Conservation (phyloP, 2,888 invertebrate species). For the Tryphoninae sp. region DNA sequence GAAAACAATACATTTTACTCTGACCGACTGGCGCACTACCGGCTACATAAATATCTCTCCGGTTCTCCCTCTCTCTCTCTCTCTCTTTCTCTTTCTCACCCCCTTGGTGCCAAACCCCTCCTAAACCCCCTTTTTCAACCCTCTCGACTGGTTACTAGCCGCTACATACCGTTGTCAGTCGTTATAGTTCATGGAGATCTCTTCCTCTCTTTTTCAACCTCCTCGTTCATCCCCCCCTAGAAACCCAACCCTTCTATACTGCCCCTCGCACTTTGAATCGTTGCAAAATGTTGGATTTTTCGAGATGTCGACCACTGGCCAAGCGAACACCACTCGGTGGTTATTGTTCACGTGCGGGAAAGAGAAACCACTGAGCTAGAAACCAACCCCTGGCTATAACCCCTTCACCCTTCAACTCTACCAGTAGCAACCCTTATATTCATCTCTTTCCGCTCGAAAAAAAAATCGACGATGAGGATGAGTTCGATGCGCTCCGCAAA, state of each 20-base stretch:
- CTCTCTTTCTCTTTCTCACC: slow-evolving; percentile 43
- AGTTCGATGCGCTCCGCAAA: background rate
- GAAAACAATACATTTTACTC: slow-evolving; percentile 76
- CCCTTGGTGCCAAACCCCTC: slow-evolving; percentile 44
- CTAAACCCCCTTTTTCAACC: slow-evolving; percentile 38
- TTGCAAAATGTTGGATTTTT: slow-evolving; percentile 48
- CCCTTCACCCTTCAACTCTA: background rate
- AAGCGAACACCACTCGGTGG: slow-evolving; percentile 36
- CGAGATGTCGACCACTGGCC: slow-evolving; percentile 57
- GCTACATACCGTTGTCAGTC: slow-evolving; percentile 50
- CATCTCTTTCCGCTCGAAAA: background rate
- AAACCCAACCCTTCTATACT: background rate
- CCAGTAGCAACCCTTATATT: background rate
- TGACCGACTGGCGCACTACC: slow-evolving; percentile 61
- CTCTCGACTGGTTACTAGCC: slow-evolving; percentile 36
- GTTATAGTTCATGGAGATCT: slow-evolving; percentile 46
- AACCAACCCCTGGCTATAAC: slow-evolving; percentile 11
- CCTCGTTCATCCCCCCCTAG: background rate
- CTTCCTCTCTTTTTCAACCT: slow-evolving; percentile 10
- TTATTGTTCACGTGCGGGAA: slow-evolving; percentile 52
- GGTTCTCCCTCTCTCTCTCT: slow-evolving; percentile 35
- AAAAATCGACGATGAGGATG: slow-evolving; percentile 6
- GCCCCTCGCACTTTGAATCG: slow-evolving; percentile 32
- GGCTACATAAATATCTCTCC: slow-evolving; percentile 57
- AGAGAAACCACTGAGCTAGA: slow-evolving; percentile 41